phyloP scores from a whole-genome alignment of 2,888 invertebrate species.

The Hyposoter dolosus region DNA sequence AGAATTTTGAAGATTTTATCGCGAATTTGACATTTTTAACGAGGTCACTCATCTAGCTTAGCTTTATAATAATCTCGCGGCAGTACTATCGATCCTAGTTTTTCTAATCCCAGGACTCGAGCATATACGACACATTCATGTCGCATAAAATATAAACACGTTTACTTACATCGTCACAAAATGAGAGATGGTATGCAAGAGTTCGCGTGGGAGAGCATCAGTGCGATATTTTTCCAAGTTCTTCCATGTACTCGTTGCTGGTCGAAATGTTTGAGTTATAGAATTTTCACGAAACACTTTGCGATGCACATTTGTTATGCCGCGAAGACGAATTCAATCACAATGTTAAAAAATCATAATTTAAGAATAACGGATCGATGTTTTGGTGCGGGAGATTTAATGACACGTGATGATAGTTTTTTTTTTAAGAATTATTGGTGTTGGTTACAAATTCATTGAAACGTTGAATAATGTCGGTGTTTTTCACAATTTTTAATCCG shows the following conservation, averaged over 20 bases:
- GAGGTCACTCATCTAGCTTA: neutral
- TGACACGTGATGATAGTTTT: neutral
- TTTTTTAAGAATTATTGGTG: neutral
- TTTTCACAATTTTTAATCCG: neutral
- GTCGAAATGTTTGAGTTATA: neutral
- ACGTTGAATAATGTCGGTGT: neutral
- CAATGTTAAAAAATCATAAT: neutral
- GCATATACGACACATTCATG: neutral
- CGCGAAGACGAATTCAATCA: neutral
- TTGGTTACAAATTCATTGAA: neutral
- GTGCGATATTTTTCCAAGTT: constrained; percentile 32
- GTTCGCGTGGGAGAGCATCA: constrained; percentile 35
- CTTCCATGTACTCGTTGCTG: neutral
- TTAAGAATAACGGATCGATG: neutral
- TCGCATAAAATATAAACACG: constrained; percentile 11
- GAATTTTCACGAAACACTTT: constrained; percentile 4
- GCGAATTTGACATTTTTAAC: neutral
- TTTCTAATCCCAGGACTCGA: constrained; percentile 23
- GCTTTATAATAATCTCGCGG: constrained; percentile 3
- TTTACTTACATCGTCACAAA: constrained; percentile 57
- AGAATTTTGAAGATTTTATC: neutral
- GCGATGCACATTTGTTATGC: neutral
- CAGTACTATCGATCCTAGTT: constrained; percentile 39
- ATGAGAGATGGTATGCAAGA: constrained; percentile 31
- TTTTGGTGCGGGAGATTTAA: neutral